Evolutionary conservation across 1,140 invertebrate genomes (phyloP).

Genomic region (Drosophila pruinosa): DNA sequence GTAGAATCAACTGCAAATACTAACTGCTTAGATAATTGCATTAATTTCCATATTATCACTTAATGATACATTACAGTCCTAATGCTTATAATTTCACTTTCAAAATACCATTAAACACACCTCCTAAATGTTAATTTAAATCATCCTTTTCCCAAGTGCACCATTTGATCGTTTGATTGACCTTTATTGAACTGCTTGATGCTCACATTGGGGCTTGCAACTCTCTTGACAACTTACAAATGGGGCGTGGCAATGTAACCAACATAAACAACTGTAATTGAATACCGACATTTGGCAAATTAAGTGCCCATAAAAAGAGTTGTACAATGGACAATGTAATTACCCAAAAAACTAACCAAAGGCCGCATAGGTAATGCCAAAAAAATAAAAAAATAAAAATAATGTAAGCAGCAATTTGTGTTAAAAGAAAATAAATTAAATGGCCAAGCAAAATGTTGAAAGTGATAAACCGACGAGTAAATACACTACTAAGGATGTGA

Average conservation of each 20-base stretch:
- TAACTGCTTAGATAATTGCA: too few relatives aligned
- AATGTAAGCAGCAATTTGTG: constrained; percentile 7
- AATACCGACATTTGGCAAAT: constrained; percentile 46
- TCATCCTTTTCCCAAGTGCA: not conserved
- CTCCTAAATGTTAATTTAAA: not conserved
- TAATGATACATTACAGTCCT: not conserved
- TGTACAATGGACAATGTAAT: constrained; percentile 40
- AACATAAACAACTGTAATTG: constrained; percentile 32
- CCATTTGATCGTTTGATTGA: not conserved
- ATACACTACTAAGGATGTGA: constrained; percentile 3
- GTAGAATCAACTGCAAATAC: too few relatives aligned
- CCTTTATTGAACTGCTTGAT: not conserved
- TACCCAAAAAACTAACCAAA: constrained; percentile 30
- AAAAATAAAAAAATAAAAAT: constrained; percentile 6
- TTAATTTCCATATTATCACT: not conserved
- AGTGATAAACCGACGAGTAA: not conserved
- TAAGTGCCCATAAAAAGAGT: constrained; percentile 42
- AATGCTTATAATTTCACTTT: not conserved
- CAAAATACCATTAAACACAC: constrained; percentile 12
- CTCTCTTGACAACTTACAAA: constrained; percentile 13
- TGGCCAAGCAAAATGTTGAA: not conserved
- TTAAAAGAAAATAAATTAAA: constrained; percentile 12
- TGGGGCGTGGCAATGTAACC: constrained; percentile 15
- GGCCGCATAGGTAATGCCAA: not conserved
- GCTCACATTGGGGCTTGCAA: not conserved